These are phyloP conservation scores for Macrochelys suwanniensis DNA, from an alignment of 2,797 vertebrate genomes.

Conservation along the genomic window DNA sequence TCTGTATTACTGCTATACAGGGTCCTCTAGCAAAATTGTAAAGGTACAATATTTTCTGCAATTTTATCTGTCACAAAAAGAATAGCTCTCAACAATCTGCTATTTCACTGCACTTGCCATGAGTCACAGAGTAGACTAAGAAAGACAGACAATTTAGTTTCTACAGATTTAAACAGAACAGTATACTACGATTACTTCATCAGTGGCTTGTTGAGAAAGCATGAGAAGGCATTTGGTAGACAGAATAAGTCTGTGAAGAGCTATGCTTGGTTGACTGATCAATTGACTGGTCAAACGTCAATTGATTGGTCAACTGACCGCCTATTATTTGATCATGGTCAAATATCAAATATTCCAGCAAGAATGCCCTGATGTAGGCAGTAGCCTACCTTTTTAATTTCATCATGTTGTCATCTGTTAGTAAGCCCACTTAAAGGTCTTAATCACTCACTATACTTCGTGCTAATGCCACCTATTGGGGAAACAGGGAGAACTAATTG, in stretches of 20 bases:
- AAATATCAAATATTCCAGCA: neutral
- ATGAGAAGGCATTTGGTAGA: neutral
- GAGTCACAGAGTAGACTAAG: neutral
- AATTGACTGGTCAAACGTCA: neutral
- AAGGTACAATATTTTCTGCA: neutral
- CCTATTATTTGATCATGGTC: neutral
- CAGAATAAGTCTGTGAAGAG: neutral
- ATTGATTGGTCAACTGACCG: neutral
- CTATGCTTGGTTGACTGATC: neutral
- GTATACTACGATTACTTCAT: neutral
- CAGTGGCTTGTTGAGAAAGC: neutral
- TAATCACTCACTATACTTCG: neutral
- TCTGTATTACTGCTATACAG: neutral
- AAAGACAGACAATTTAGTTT: neutral
- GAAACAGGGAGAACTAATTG: neutral
- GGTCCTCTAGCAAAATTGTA: neutral
- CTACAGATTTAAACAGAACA: neutral
- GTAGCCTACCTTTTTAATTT: neutral
- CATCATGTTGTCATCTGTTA: neutral
- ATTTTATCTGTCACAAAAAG: neutral
- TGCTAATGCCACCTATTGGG: neutral
- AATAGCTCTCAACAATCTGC: neutral
- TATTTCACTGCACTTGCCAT: neutral
- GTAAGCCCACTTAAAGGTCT: neutral
- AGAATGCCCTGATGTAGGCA: neutral